phyloP scores from a whole-genome alignment of 2,888 invertebrate species.

The Epistrophe eligans region DNA sequence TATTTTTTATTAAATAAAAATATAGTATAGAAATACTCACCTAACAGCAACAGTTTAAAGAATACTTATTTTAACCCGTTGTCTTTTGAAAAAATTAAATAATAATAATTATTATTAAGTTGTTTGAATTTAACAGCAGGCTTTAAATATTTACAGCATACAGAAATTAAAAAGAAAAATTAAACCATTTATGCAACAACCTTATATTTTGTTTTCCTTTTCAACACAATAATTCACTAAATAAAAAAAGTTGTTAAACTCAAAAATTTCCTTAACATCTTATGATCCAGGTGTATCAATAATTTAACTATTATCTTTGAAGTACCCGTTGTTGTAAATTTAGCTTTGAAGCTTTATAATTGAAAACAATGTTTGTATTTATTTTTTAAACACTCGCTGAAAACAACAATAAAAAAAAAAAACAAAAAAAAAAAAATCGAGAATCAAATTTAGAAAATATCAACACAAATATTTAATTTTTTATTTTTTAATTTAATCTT shows the following conservation, averaged over 20 bases:
- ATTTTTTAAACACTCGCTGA: slow-evolving; percentile 30
- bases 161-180: slow-evolving; percentile 6
- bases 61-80: background rate
- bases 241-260: slow-evolving; percentile 80
- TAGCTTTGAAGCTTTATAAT: slow-evolving; percentile 62
- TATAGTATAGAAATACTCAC: slow-evolving; percentile 43
- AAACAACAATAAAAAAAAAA: slow-evolving; percentile 55
- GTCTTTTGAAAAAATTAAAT: slow-evolving; percentile 1
- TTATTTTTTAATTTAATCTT: background rate
- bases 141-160: background rate
- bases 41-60: slow-evolving; percentile 68
- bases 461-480: background rate
- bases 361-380: slow-evolving; percentile 21
- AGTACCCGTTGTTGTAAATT: slow-evolving; percentile 83
- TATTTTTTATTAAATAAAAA: background rate
- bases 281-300: slow-evolving; percentile 83
- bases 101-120: background rate
- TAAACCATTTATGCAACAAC: slow-evolving; percentile 37
- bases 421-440: background rate
- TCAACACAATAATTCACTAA: slow-evolving; percentile 70
- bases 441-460: background rate
- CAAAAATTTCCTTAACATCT: slow-evolving; percentile 82
- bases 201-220: slow-evolving; percentile 5
- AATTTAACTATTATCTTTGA: slow-evolving; percentile 82
- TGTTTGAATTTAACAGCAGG: slow-evolving; percentile 1